A percentile compares a stretch with the other conserved stretches of the same genome.
phyloP scores from a whole-genome alignment of 2,797 vertebrate species.

The Lindbergichthys nudifrons region DNA sequence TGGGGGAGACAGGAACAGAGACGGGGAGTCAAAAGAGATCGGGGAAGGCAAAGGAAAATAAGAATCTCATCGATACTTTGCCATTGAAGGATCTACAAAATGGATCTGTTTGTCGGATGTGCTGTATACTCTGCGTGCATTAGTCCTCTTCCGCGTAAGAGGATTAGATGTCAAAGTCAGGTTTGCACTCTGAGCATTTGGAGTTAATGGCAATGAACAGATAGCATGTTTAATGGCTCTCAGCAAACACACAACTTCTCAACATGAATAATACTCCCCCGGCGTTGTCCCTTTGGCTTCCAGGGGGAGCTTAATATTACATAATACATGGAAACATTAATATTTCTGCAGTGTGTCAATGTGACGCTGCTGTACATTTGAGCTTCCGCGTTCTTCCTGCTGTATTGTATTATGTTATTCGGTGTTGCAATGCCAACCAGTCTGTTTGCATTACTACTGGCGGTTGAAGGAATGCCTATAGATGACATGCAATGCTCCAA shows the following conservation, averaged over 20 bases:
- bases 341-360: slow-evolving; percentile 59
- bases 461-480: slow-evolving; percentile 53
- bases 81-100: slow-evolving; percentile 50
- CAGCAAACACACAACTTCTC: slow-evolving; percentile 55
- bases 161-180: slow-evolving; percentile 79
- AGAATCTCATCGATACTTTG: slow-evolving; percentile 51
- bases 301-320: slow-evolving; percentile 56
- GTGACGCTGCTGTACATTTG: slow-evolving; percentile 45
- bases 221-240: slow-evolving; percentile 77
- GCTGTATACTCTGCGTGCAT: slow-evolving; percentile 58
- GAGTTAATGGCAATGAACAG: slow-evolving; percentile 76
- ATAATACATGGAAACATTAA: slow-evolving; percentile 72
- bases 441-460: slow-evolving; percentile 60
- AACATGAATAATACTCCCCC: slow-evolving; percentile 64
- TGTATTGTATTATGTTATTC: slow-evolving; percentile 52
- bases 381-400: slow-evolving; percentile 33
- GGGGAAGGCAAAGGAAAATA: slow-evolving; percentile 34
- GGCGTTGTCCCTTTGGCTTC: slow-evolving; percentile 53
- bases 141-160: slow-evolving; percentile 75
- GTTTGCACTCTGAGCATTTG: slow-evolving; percentile 70
- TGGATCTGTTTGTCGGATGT: slow-evolving; percentile 56
- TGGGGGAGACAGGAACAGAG: slow-evolving; percentile 46
- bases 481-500: slow-evolving; percentile 52
- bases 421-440: slow-evolving; percentile 38
- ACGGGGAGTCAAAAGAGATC: slow-evolving; percentile 57